Evolutionary conservation across 2,113 vertebrate genomes (phyloP).

Genomic region (Ceyx cyanopectus): DNA sequence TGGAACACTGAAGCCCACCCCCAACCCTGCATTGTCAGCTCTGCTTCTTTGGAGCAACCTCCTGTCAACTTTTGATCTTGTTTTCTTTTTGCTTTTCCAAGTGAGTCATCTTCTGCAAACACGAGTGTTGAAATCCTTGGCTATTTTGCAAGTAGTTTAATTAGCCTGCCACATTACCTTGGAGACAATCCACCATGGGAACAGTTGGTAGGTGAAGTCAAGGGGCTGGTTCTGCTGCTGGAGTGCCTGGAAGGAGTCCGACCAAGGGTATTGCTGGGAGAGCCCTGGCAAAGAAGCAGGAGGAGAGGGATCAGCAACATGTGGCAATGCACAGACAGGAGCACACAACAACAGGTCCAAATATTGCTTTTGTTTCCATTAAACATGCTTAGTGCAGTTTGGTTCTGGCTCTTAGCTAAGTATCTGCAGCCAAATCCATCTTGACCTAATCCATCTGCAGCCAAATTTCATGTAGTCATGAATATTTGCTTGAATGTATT

Average conservation of each 20-base stretch:
- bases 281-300: constrained; percentile 81
- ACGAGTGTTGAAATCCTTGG: constrained; percentile 21
- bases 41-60: not conserved
- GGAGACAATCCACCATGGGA: constrained; percentile 98
- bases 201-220: constrained; percentile 97
- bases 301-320: not conserved
- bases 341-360: not conserved
- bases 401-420: not conserved
- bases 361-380: not conserved
- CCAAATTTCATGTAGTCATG: not conserved
- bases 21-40: not conserved
- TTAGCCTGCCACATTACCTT: constrained; percentile 82
- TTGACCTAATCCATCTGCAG: not conserved
- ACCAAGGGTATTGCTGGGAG: constrained; percentile 95
- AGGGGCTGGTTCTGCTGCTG: constrained; percentile 93
- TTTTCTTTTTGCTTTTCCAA: constrained; percentile 23
- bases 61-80: not conserved
- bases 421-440: not conserved
- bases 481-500: not conserved
- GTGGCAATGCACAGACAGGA: not conserved
- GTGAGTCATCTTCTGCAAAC: constrained; percentile 29
- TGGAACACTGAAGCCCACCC: not conserved
- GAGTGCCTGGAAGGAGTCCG: constrained; percentile 89
- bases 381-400: not conserved
- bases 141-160: constrained; percentile 51